Evolutionary conservation across 2,888 invertebrate species (phyloP).

Genomic region (Bruchidius siliquastri): DNA sequence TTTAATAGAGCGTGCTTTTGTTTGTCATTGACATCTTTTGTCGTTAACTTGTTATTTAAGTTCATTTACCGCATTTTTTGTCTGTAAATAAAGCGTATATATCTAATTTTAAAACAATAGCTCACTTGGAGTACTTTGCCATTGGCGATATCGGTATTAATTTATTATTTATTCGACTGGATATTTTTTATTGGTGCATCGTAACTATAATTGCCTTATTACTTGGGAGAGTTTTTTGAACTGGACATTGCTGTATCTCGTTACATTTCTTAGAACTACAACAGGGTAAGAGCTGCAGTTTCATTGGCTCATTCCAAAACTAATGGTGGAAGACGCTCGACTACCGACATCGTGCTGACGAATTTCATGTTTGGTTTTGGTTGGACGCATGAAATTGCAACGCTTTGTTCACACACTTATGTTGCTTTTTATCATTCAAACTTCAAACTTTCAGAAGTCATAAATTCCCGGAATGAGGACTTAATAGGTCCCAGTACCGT

Average conservation of each 20-base stretch:
- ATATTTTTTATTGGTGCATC: constrained; percentile 16
- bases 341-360: no score
- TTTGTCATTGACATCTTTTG: constrained; percentile 43
- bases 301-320: no score
- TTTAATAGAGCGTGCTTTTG: constrained; percentile 27
- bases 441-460: no score
- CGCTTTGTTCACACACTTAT: no score
- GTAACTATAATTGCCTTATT: background rate
- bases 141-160: constrained; percentile 28
- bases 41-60: constrained; percentile 35
- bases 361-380: no score
- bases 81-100: constrained; percentile 29
- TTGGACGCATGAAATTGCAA: no score
- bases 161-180: constrained; percentile 24
- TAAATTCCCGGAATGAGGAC: no score
- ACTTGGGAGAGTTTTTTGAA: background rate
- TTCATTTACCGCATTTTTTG: constrained; percentile 40
- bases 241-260: background rate
- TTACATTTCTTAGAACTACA: background rate
- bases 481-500: no score
- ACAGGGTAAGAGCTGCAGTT: no score
- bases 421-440: no score
- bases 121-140: constrained; percentile 36
- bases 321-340: no score
- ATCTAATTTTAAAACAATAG: constrained; percentile 41